Evolutionary conservation across 2,113 vertebrate species (phyloP).

Genomic region (Leucosticte australis): DNA sequence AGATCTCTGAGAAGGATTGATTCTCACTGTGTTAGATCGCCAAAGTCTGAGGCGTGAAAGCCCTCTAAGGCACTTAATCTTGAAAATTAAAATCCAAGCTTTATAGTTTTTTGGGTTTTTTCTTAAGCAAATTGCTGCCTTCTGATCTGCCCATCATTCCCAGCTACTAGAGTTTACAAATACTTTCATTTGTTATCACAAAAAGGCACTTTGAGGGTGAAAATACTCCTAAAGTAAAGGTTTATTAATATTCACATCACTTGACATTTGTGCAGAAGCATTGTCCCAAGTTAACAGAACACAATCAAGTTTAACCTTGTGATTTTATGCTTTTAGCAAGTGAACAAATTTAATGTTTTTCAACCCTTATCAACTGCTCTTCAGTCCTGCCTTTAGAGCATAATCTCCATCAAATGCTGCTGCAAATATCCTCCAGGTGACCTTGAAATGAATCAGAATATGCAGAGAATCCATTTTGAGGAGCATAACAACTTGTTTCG

Average conservation of each 20-base stretch:
- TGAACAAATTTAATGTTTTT: constrained; percentile 1
- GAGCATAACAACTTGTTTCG: background rate
- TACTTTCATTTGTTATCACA: background rate
- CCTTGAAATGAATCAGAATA: constrained; percentile 41
- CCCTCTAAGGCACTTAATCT: background rate
- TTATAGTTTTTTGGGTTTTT: background rate
- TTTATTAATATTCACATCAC: constrained; percentile 50
- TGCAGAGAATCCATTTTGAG: background rate
- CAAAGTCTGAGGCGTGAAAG: background rate
- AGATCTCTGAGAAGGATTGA: background rate
- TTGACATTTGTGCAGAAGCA: constrained; percentile 21
- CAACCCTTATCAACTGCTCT: constrained; percentile 41
- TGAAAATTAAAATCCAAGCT: background rate
- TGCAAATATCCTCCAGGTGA: constrained; percentile 27
- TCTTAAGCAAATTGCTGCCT: background rate
- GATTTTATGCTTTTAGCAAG: background rate
- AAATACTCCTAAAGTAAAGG: background rate
- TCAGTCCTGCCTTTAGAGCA: constrained; percentile 29
- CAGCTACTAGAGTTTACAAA: background rate
- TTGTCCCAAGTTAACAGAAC: background rate
- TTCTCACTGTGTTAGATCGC: background rate
- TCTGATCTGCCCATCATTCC: background rate
- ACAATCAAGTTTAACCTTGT: constrained; percentile 1
- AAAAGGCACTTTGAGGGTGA: background rate
- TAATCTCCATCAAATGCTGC: constrained; percentile 47